phyloP scores from a whole-genome alignment of 2,888 invertebrate genomes.

The Mesoligia furuncula region DNA sequence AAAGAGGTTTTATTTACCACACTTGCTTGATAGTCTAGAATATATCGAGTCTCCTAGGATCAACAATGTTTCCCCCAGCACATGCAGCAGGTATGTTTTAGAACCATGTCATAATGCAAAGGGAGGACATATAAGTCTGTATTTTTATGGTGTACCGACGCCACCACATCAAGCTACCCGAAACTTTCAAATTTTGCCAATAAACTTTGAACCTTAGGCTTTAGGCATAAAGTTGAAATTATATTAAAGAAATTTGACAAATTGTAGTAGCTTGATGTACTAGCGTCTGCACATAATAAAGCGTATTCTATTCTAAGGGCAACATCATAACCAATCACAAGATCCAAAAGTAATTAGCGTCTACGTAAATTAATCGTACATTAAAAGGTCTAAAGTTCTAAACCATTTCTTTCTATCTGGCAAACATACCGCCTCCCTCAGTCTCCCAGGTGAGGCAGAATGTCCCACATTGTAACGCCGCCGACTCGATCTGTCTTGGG shows the following conservation, averaged over 20 bases:
- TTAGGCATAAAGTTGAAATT: too few relatives aligned
- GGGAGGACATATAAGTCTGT: neutral
- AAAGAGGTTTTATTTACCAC: neutral
- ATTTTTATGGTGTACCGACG: neutral
- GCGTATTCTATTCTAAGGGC: neutral
- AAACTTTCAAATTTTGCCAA: too few relatives aligned
- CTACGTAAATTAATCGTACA: neutral
- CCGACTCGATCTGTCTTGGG: constrained; percentile 18
- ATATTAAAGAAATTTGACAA: too few relatives aligned
- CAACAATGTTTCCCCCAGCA: neutral
- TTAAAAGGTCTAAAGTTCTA: neutral
- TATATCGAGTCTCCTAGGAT: neutral
- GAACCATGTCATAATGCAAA: neutral
- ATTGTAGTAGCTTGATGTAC: too few relatives aligned
- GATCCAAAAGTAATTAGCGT: neutral
- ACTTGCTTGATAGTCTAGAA: too few relatives aligned
- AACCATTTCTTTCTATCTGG: neutral
- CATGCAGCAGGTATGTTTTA: neutral
- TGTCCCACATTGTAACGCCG: neutral
- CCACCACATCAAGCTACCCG: too few relatives aligned
- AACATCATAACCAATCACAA: neutral
- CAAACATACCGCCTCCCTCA: neutral
- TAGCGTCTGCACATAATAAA: neutral
- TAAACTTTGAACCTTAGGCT: too few relatives aligned
- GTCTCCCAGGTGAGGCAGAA: neutral